These are phyloP conservation scores for Catalaphyllia jardinei DNA, from an alignment of 64 coral and sea anemone genomes.

Conservation along the genomic window DNA sequence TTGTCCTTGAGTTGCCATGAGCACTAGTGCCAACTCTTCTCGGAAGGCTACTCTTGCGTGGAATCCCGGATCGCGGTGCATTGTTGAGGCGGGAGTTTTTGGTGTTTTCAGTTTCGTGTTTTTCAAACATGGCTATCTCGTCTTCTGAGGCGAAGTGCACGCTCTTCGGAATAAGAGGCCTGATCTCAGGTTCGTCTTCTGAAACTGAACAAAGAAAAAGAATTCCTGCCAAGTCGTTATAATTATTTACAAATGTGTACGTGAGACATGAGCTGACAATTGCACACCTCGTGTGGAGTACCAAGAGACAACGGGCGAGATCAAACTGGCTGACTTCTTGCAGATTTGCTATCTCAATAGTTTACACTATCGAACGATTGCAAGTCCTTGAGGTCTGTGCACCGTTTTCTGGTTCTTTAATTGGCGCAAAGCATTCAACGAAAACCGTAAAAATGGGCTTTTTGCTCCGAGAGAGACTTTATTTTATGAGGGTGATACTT, in stretches of 20 bases:
- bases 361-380: too few relatives aligned
- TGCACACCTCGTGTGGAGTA: too few relatives aligned
- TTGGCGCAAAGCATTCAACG: too few relatives aligned
- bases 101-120: conserved; percentile 61
- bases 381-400: too few relatives aligned
- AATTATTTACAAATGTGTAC: neutral
- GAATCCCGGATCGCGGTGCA: conserved; percentile 54
- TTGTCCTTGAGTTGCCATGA: conserved; percentile 47
- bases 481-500: too few relatives aligned
- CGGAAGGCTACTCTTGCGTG: conserved; percentile 51
- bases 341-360: too few relatives aligned
- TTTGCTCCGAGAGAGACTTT: too few relatives aligned
- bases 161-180: conserved; percentile 49
- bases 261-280: too few relatives aligned
- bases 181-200: conserved; percentile 67
- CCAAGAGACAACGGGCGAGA: too few relatives aligned
- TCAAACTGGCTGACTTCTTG: too few relatives aligned
- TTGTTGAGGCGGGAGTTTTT: conserved; percentile 22
- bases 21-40: conserved; percentile 40
- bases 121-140: conserved; percentile 88
- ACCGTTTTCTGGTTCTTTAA: too few relatives aligned
- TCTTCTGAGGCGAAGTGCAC: conserved; percentile 88
- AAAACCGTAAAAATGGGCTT: too few relatives aligned
- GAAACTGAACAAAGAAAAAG: neutral
- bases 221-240: neutral